phyloP scores from a whole-genome alignment of 1,140 invertebrate species.

The Popillia japonica region DNA sequence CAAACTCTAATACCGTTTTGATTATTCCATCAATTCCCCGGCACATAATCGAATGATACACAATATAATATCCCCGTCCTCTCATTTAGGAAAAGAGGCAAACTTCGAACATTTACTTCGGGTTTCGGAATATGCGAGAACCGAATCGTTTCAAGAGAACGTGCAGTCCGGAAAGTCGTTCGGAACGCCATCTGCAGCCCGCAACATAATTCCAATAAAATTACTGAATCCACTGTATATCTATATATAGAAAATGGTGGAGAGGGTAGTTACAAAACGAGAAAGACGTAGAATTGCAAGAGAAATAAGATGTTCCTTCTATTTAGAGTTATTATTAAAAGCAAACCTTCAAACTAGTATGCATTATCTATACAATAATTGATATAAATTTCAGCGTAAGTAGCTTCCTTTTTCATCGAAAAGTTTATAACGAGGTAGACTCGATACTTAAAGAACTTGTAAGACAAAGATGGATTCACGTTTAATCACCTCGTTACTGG shows the following conservation, averaged over 20 bases:
- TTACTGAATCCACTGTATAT: not conserved
- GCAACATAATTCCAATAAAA: slow-evolving; percentile 19
- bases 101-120: slow-evolving; percentile 12
- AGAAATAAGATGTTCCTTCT: not conserved
- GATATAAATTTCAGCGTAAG: slow-evolving; percentile 2
- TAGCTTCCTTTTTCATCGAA: not conserved
- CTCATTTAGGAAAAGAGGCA: not conserved
- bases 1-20: slow-evolving; percentile 18
- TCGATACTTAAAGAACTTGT: not conserved
- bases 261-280: not conserved
- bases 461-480: not conserved
- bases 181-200: not conserved
- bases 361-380: not conserved
- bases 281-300: not conserved
- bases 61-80: not conserved
- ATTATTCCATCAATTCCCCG: slow-evolving; percentile 9
- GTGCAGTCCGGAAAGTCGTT: not conserved
- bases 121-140: slow-evolving; percentile 4
- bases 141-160: slow-evolving; percentile 1
- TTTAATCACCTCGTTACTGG: not conserved
- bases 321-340: slow-evolving; percentile 5
- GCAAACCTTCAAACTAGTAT: not conserved
- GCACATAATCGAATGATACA: slow-evolving; percentile 14
- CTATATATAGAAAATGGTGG: not conserved
- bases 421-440: not conserved